phyloP scores from a whole-genome alignment of 2,888 invertebrate species.

The Cybosia mesomella region DNA sequence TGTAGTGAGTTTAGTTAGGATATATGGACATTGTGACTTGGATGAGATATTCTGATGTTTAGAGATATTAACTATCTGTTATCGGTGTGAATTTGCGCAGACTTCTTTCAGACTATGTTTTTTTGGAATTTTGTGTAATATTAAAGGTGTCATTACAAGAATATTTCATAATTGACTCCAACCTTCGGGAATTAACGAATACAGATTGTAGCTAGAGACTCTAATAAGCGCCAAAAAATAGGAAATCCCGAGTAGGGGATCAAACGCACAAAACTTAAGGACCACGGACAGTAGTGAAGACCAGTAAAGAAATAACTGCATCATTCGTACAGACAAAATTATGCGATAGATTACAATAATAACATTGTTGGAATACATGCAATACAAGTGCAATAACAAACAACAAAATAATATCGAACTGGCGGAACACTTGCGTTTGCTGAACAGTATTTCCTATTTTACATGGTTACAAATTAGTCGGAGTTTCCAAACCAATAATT shows the following conservation, averaged over 20 bases:
- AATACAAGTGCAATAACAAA: background rate
- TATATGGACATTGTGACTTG: constrained; percentile 17
- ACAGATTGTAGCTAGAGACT: background rate
- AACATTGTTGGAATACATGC: background rate
- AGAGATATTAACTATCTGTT: background rate
- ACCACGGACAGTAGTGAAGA: no score
- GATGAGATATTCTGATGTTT: background rate
- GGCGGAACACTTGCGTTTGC: background rate
- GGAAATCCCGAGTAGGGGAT: background rate
- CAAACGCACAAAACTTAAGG: background rate
- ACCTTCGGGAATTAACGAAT: background rate
- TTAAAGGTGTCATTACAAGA: background rate
- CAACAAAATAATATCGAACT: background rate
- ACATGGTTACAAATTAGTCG: background rate
- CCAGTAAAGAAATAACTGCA: background rate
- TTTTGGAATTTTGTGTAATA: background rate
- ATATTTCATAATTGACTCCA: no score
- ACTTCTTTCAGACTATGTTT: background rate
- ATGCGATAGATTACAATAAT: background rate
- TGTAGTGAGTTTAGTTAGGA: constrained; percentile 23
- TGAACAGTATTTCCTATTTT: background rate
- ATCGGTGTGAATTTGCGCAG: background rate
- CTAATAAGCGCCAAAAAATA: no score
- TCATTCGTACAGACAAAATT: background rate
- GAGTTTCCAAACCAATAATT: background rate